Base-by-base conservation (phyloP, 92 coral and sea anemone species). In the Heliopora coerulea region DNA sequence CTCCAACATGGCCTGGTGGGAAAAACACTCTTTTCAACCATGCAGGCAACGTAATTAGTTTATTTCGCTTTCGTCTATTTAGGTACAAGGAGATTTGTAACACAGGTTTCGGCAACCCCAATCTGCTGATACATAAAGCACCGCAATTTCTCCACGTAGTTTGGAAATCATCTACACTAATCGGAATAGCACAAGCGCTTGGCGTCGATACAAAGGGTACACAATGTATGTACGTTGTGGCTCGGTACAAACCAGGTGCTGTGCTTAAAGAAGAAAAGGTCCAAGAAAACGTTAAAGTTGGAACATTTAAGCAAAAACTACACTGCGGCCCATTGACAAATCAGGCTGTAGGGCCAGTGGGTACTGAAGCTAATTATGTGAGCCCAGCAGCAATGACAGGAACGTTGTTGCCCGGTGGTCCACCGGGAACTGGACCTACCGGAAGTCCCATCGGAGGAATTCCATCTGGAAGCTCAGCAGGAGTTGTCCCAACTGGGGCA, bases 81-180 rank as follows among this genome's bases (percentile, higher is more conserved):
- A 91, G 97, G 97, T 91, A 91, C 64, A 68, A 87, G 33, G 97
- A 91, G 65, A 91, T 91, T 2, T 91, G 97, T 59, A 46, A 42
- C 15, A 88, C 88, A 23, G 96, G 96, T 17, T 84, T 89, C 72
- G 83, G 73, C 19, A 69, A 79, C 42, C 57, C 57, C 10, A 27
- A 24, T 26, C 4, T 35, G 12, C 84, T 86, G 59, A 56, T 70
- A 12, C 76, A 86, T 76, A 84, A 63, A 0, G 85, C 97, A n/a
- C 86, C 90, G 15, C 97, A 87, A 59, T 91, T 91, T 59, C 84
- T 89, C 18, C 96, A 90, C 66, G 69, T 91, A 40, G 91, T 91
- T 18, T 91, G 97, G 97, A 87, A 77, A 76, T 65, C 39, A 32
- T 81, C 96, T 37, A 78, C 79, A 20, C 73, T 86, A 37, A 78